Conservation (phyloP, 2,888 invertebrate species). For the Limnephilus lunatus region DNA sequence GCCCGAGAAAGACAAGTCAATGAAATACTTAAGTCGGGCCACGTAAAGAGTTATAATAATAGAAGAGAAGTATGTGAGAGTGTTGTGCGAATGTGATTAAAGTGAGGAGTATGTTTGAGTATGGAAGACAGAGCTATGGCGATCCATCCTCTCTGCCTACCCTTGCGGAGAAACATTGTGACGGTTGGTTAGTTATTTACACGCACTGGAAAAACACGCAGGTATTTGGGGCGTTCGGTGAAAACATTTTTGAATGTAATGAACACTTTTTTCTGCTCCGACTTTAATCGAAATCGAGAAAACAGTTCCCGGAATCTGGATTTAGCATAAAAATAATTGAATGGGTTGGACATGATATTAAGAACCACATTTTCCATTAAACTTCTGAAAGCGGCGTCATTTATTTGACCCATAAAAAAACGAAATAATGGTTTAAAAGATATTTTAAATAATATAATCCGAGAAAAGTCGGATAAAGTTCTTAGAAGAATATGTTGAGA, state of each 20-base stretch:
- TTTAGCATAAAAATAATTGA: background rate
- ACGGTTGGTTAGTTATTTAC: too few relatives aligned
- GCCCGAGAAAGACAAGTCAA: too few relatives aligned
- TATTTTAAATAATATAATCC: background rate
- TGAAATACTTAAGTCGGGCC: too few relatives aligned
- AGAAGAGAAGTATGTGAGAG: too few relatives aligned
- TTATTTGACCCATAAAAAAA: constrained; percentile 2
- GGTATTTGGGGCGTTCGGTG: too few relatives aligned
- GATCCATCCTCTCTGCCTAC: too few relatives aligned
- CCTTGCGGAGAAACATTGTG: too few relatives aligned
- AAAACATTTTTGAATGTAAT: background rate
- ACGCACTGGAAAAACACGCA: too few relatives aligned
- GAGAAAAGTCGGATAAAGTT: constrained; percentile 25
- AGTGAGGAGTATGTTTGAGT: too few relatives aligned
- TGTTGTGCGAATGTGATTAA: too few relatives aligned
- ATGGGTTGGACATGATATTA: background rate
- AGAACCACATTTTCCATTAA: background rate
- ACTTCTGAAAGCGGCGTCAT: background rate
- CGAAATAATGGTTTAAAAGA: background rate
- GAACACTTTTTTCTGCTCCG: background rate
- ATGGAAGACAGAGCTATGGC: too few relatives aligned
- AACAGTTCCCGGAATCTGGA: background rate
- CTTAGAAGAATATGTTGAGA: constrained; percentile 37
- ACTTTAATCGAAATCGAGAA: background rate
- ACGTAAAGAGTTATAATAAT: too few relatives aligned